Conservation (phyloP, 2,888 invertebrate genomes). For the Pristionchus mayeri region DNA sequence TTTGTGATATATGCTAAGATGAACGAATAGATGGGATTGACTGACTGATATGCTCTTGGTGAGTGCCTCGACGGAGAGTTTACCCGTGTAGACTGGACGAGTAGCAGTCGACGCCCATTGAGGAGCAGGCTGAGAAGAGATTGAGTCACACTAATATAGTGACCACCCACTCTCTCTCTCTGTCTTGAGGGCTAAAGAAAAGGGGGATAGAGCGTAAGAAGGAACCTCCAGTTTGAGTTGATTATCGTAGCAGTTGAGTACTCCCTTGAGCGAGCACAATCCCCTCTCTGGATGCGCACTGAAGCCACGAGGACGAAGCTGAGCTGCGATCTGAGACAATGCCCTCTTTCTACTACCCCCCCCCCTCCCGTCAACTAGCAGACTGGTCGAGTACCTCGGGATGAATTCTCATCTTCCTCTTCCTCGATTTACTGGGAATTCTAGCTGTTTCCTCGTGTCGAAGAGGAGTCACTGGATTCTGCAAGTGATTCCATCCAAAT, state of each 20-base stretch:
- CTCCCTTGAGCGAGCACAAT: constrained; percentile 61
- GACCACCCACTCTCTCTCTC: too few species aligned
- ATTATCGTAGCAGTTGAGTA: constrained; percentile 68
- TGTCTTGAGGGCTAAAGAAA: neutral
- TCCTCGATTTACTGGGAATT: constrained; percentile 9
- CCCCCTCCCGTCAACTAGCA: neutral
- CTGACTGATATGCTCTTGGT: neutral
- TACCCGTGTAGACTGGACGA: constrained; percentile 35
- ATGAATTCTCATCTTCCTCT: constrained; percentile 52
- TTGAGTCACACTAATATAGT: neutral
- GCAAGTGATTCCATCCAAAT: too few species aligned
- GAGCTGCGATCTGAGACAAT: neutral
- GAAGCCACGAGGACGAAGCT: constrained; percentile 18
- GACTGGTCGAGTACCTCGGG: constrained; percentile 51
- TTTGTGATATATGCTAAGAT: too few species aligned
- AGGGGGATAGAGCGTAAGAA: neutral
- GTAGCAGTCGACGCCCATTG: neutral
- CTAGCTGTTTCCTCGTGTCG: constrained; percentile 54
- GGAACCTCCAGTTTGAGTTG: constrained; percentile 59
- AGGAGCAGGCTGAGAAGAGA: constrained; percentile 44
- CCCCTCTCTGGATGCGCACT: constrained; percentile 54
- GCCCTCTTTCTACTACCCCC: neutral
- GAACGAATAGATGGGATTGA: too few species aligned
- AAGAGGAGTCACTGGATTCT: constrained; percentile 58
- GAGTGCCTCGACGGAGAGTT: constrained; percentile 5